A percentile compares a stretch with the other conserved stretches of the same genome.
phyloP scores from a whole-genome alignment of 2,797 vertebrate species.

The Limnodromus scolopaceus region DNA sequence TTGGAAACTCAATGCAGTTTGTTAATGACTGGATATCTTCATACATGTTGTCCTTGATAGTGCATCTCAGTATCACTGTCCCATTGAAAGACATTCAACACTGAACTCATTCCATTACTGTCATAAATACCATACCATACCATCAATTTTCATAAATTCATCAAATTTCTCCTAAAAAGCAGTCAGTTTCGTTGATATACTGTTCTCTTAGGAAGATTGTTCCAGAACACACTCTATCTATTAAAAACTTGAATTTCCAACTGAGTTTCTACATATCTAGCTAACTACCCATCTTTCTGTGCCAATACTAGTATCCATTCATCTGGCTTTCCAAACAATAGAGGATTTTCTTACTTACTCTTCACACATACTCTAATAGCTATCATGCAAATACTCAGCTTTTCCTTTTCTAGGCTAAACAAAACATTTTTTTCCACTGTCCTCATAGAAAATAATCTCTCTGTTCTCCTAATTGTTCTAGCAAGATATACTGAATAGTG shows the following conservation, averaged over 20 bases:
- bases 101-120: not conserved
- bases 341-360: not conserved
- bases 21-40: not conserved
- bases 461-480: not conserved
- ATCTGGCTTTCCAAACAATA: not conserved
- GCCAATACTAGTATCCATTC: not conserved
- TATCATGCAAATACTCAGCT: not conserved
- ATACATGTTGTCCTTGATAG: not conserved
- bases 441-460: not conserved
- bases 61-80: not conserved
- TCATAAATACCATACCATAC: not conserved
- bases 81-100: not conserved
- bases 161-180: not conserved
- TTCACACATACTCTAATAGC: not conserved
- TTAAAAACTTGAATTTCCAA: not conserved
- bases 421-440: not conserved
- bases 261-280: not conserved
- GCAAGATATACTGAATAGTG: not conserved
- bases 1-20: not conserved
- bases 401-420: not conserved
- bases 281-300: not conserved
- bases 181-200: not conserved
- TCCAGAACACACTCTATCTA: not conserved
- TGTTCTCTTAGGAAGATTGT: not conserved
- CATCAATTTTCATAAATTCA: not conserved